Base-by-base conservation (phyloP, 2,888 invertebrate species). In the Polylopha cassiicola region DNA sequence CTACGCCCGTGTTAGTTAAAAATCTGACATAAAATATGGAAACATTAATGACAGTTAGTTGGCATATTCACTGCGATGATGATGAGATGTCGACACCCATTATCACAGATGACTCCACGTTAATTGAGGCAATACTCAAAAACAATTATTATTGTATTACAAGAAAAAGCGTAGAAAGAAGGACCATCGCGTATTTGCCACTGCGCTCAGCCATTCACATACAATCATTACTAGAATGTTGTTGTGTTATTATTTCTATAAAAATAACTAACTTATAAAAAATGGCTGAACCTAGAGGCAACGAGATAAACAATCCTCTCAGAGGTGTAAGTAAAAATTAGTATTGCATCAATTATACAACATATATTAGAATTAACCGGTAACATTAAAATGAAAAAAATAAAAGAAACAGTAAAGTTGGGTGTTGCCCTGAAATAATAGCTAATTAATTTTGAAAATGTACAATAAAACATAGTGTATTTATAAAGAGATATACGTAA, bases 1-100 rank as follows among this genome's bases (percentile, higher is more conserved):
- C 61, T 72, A 72, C 67, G 74, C 72, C 79, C 71, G 68, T 65
- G 79, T 82, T 82, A 82, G 82, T 81, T 51, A 37, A 21, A 36
- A 57, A 58, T 51, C 33, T 15, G 39, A 65, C 59, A 62, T 47
- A 43, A 21, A 59, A 58, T 51, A 53, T 61, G 60, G 55, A 48
- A 51, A 50, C 55, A 62, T 73, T 72, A 33, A 29, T 39, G 30
- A 33, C 28, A 63, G 73, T 79, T 76, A 78, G 77, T 79, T 55
- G 51, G 61, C 53, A 54, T 48, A 55, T 52, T 47, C 51, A 38
- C 48, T 50, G 51, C 53, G 51, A 48, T 50, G 51, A 48, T 61
- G 58, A 51, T 50, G 65, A 57, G 56, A 61, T 58, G 59, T 59
- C 58, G 62, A 65, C 70, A 70, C 67, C 74, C 66, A 61, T 54